phyloP scores from a whole-genome alignment of 2,797 vertebrate genomes.

The Takifugu ocellatus region DNA sequence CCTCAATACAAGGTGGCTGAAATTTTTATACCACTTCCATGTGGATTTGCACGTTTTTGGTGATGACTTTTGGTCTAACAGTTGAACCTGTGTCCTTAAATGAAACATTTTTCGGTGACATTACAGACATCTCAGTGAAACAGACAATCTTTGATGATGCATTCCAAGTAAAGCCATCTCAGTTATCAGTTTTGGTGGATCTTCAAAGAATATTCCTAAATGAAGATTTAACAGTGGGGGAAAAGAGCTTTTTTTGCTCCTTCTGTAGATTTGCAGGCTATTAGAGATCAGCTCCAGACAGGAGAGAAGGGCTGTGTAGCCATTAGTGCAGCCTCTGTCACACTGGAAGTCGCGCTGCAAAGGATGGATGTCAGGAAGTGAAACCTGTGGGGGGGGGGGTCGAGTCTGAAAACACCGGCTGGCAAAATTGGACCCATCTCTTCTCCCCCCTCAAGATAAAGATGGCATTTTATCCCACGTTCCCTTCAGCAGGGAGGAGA shows the following conservation, averaged over 20 bases:
- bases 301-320: slow-evolving; percentile 8
- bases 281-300: slow-evolving; percentile 3
- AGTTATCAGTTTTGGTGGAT: background rate
- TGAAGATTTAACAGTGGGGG: slow-evolving; percentile 1
- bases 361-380: slow-evolving; percentile 44
- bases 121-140: too few relatives aligned
- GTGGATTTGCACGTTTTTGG: too few relatives aligned
- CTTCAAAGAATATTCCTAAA: background rate
- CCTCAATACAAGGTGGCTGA: too few relatives aligned
- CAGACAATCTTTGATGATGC: too few relatives aligned
- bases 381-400: slow-evolving; percentile 9
- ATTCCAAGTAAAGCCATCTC: too few relatives aligned
- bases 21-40: too few relatives aligned
- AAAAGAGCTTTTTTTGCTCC: background rate
- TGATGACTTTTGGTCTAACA: too few relatives aligned
- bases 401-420: slow-evolving; percentile 25
- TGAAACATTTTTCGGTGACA: too few relatives aligned
- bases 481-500: slow-evolving; percentile 8
- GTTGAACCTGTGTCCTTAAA: too few relatives aligned
- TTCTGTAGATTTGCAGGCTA: background rate
- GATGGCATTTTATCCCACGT: slow-evolving; percentile 21
- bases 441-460: slow-evolving; percentile 10
- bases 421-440: slow-evolving; percentile 25
- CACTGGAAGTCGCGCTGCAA: slow-evolving; percentile 16
- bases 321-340: slow-evolving; percentile 37